Base-by-base conservation (phyloP, 2,888 invertebrate genomes). In the Hedya salicella region DNA sequence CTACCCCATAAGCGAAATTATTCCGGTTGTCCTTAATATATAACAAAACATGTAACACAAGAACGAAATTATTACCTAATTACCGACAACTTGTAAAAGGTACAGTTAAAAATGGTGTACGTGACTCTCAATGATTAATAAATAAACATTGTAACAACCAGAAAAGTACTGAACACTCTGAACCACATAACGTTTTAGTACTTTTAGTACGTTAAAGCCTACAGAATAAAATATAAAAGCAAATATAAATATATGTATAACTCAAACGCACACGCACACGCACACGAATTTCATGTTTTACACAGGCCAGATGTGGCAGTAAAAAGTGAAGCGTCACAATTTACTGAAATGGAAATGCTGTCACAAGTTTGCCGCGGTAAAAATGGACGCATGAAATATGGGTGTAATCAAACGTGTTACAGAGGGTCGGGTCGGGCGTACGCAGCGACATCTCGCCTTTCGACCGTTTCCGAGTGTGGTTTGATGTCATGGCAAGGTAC, bases 311-410 rank as follows among this genome's bases (percentile, higher is more conserved):
- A 75, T 75, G 78, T 69, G 76, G 71, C 74, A 75, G 74, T 81
- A 76, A 82, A 83, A 81, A 78, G 77, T 79, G 77, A 80, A 80
- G 76, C 77, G 74, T 76, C 75, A 83, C 78, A 81, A 76, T 80
- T 84, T 79, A 75, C 75, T 76, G 72, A 75, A 76, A 82, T 82
- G 80, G 79, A 78, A 77, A 76, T 70, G 70, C 74, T 79, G 78
- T 78, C 77, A 78, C 78, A 78, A 78, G 76, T 78, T 77, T 72
- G 71, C 70, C 70, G 71, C 71, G 73, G 70, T 75, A 79, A 80
- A 81, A 79, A 80, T 78, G 80, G 78, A 75, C 78, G 77, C 71
- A 70, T 80, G 79, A 81, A 80, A 81, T 82, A 81, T 81, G 77
- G 63, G 67, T 65, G 79, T 79, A 80, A 80, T 82, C 79, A 81